Conservation (phyloP, 2,113 vertebrate genomes). For the Columbina picui region DNA sequence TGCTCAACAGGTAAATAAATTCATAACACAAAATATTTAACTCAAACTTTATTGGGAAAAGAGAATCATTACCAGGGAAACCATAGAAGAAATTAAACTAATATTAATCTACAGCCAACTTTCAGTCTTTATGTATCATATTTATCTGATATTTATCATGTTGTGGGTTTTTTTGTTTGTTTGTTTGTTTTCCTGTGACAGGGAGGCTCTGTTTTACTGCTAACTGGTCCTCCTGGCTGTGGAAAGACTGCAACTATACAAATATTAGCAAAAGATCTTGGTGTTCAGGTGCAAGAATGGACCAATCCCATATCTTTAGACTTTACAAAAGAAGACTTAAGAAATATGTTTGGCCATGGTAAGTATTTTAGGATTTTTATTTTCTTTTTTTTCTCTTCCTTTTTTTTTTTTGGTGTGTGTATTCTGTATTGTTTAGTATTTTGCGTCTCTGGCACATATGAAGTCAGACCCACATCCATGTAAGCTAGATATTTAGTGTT, state of each 20-base stretch:
- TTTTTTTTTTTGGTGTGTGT: not conserved
- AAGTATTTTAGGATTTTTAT: constrained; percentile 11
- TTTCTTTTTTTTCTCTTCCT: not conserved
- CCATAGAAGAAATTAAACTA: not conserved
- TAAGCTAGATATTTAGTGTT: not conserved
- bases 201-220: constrained; percentile 84
- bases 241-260: constrained; percentile 91
- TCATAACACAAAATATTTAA: not conserved
- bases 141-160: not conserved
- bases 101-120: not conserved
- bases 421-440: not conserved
- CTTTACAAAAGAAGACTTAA: constrained; percentile 78
- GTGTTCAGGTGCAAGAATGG: constrained; percentile 90
- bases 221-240: constrained; percentile 92
- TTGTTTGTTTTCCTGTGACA: constrained; percentile 36
- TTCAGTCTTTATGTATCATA: not conserved
- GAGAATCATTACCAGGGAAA: not conserved
- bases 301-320: constrained; percentile 85
- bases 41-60: not conserved
- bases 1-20: not conserved
- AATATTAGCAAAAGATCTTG: constrained; percentile 82
- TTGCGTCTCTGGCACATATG: not conserved
- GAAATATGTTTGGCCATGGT: constrained; percentile 77
- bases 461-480: not conserved
- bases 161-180: not conserved